Base-by-base conservation (phyloP, 2,113 vertebrate genomes). In the Psettodes erumei region DNA sequence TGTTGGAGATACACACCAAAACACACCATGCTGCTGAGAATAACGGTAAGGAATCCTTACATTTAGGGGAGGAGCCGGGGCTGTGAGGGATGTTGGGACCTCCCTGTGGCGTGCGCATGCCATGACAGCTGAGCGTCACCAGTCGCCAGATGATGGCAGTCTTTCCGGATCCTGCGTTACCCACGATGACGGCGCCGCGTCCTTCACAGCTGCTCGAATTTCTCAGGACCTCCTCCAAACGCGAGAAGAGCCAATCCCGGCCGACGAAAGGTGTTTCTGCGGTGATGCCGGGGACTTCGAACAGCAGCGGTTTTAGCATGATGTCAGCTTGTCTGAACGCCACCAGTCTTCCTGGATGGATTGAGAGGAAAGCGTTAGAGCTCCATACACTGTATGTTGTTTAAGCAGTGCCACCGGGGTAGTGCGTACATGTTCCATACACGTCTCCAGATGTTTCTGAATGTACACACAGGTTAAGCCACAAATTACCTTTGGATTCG, bases 241-340 rank as follows among this genome's bases (percentile, higher is more conserved):
- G 92, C 1, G 95, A 91, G 81, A 99, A 99, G 68, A 99, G 94
- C 98, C 98, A 99, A 56, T 97, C 96, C 47, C 98, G 95, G 61
- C 98, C 97, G 48, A 98, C 93, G 43, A 99, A 98, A 80, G 97
- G 93, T 0, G 95, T 95, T 75, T 99, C 98, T 6, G 93, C 94
- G 1, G 96, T 96, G 90, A 98, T 92, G 79, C 97, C 98, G 6
- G 98, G 98, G 63, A 99, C 96, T 90, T 99, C 98, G n/a, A 99
- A 99, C 77, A 99, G 89, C 42, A 99, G 90, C 0, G 98, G 98
- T 90, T 99, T 99, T 53, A 99, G 93, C 94, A 99, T 92, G 91
- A 99, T 97, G 89, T 99, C 98, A 27, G 95, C 94, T 63, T 97
- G 96, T 86, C 98, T 99, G 83, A 98, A 98, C 23, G 96, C 95